These are phyloP conservation scores for Nebria ingens DNA, from an alignment of 1,140 invertebrate genomes.

Conservation along the genomic window DNA sequence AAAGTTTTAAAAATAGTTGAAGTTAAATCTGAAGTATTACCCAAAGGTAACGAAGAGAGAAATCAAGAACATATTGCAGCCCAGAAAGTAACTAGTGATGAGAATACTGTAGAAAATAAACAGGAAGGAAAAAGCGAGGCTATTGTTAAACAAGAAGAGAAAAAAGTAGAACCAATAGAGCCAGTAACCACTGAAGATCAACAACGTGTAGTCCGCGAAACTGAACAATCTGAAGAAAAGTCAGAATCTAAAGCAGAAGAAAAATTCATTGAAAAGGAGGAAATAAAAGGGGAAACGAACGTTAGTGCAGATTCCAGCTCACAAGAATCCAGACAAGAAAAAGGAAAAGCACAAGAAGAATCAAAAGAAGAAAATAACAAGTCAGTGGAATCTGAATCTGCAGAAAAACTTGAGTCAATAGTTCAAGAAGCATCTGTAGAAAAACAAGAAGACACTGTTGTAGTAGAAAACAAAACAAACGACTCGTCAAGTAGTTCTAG, in stretches of 20 bases:
- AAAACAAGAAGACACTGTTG: too few relatives aligned
- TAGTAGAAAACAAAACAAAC: too few relatives aligned
- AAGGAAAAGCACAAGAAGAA: too few relatives aligned
- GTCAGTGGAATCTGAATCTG: too few relatives aligned
- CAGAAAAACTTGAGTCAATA: too few relatives aligned
- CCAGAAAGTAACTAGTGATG: not conserved
- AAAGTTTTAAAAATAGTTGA: not conserved
- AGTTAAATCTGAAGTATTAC: slow-evolving; percentile 25
- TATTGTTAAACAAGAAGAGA: not conserved
- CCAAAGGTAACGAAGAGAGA: slow-evolving; percentile 16
- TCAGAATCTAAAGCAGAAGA: slow-evolving; percentile 6
- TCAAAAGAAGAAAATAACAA: too few relatives aligned
- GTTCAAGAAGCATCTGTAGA: too few relatives aligned
- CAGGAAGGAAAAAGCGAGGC: not conserved
- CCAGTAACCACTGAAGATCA: not conserved
- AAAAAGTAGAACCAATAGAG: not conserved
- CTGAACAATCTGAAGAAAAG: slow-evolving; percentile 10
- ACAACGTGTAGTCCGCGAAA: not conserved
- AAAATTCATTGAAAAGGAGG: not conserved
- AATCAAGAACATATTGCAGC: not conserved
- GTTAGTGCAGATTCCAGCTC: too few relatives aligned
- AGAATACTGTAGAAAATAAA: not conserved
- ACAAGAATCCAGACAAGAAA: too few relatives aligned
- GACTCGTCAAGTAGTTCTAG: too few relatives aligned
- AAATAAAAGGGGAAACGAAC: not conserved